A percentile compares a stretch with the other conserved stretches of the same genome.
phyloP scores from a whole-genome alignment of 2,888 invertebrate genomes.

The Catotricha subobsoleta region DNA sequence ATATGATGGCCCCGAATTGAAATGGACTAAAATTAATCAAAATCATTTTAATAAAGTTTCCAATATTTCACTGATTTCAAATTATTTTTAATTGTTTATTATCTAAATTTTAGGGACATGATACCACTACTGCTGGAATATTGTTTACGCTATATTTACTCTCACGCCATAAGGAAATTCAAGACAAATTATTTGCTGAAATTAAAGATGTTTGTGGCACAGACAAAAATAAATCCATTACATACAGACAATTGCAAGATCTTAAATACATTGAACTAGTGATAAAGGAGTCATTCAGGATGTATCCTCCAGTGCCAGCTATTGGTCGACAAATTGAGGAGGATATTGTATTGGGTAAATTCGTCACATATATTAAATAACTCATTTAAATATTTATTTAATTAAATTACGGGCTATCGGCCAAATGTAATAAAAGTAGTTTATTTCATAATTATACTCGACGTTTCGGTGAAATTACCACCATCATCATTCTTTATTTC shows the following conservation, averaged over 20 bases:
- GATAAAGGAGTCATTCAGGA: conserved; percentile 25
- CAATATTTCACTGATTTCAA: neutral
- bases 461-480: too few species aligned
- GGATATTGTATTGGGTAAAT: conserved; percentile 14
- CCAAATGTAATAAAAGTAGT: too few species aligned
- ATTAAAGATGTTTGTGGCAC: conserved; percentile 25
- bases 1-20: too few species aligned
- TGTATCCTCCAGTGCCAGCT: conserved; percentile 25
- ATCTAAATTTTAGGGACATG: conserved; percentile 33
- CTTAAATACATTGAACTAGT: conserved; percentile 27
- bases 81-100: neutral
- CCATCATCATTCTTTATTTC: too few species aligned
- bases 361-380: too few species aligned
- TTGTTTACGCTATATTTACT: conserved; percentile 33
- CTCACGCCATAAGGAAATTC: conserved; percentile 30
- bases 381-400: neutral
- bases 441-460: too few species aligned
- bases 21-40: too few species aligned
- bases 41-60: neutral
- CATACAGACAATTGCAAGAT: conserved; percentile 19
- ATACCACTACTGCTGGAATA: conserved; percentile 35
- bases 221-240: conserved; percentile 20
- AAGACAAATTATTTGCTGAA: conserved; percentile 31
- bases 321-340: conserved; percentile 18
- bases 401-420: too few species aligned